phyloP scores from a whole-genome alignment of 2,797 vertebrate genomes.

The Sebastes cheni region DNA sequence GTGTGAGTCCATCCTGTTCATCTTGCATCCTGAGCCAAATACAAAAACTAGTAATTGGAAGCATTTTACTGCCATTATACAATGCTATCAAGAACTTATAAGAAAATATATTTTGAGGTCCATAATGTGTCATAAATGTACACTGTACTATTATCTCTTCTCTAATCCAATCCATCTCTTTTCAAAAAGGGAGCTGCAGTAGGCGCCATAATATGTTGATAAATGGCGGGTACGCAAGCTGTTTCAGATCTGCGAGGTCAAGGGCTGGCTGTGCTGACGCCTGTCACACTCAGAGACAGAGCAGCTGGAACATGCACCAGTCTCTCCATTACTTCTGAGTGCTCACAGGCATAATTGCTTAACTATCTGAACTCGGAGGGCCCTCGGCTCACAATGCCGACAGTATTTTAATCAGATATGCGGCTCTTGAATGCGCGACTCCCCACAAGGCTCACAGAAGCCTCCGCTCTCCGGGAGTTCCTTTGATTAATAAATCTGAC shows the following conservation, averaged over 20 bases:
- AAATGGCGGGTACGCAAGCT: slow-evolving; percentile 49
- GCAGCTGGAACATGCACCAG: slow-evolving; percentile 68
- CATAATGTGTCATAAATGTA: background rate
- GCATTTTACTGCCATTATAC: background rate
- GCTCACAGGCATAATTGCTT: slow-evolving; percentile 39
- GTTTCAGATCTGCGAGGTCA: slow-evolving; percentile 67
- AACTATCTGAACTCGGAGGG: slow-evolving; percentile 36
- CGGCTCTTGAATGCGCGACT: slow-evolving; percentile 14
- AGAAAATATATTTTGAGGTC: background rate
- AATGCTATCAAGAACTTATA: background rate
- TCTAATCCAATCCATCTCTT: background rate
- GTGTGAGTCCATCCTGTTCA: background rate
- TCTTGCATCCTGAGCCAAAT: background rate
- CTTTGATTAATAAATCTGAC: slow-evolving; percentile 75
- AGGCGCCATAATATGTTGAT: slow-evolving; percentile 52
- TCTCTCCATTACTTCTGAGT: slow-evolving; percentile 27
- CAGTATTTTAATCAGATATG: slow-evolving; percentile 55
- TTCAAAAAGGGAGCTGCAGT: slow-evolving; percentile 64
- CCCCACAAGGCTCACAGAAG: slow-evolving; percentile 33
- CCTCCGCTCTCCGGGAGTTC: slow-evolving; percentile 49
- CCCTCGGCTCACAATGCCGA: background rate
- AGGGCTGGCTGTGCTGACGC: slow-evolving; percentile 64
- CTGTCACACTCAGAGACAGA: slow-evolving; percentile 68
- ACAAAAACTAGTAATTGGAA: background rate
- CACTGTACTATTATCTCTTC: background rate